A percentile compares a stretch with the other conserved stretches of the same genome.
phyloP scores from a whole-genome alignment of 2,113 vertebrate species.

The Larimichthys crocea region DNA sequence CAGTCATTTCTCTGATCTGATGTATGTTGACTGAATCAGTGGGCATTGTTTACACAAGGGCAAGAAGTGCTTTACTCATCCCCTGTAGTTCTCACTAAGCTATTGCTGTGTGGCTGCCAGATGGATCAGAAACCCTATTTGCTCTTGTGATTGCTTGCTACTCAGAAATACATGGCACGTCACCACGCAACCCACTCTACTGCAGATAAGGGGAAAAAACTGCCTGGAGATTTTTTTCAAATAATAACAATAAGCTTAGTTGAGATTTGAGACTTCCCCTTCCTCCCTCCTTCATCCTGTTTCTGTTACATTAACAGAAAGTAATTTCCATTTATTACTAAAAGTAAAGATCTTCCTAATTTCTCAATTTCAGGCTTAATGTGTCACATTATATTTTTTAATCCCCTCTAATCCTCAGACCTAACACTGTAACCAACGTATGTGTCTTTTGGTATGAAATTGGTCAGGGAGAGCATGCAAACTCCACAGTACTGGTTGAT shows the following conservation, averaged over 20 bases:
- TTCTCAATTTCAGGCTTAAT: background rate
- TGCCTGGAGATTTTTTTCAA: background rate
- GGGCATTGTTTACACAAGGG: slow-evolving; percentile 2
- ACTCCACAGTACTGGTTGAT: background rate
- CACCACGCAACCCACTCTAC: background rate
- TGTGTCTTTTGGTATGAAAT: slow-evolving; percentile 4
- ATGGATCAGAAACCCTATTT: slow-evolving; percentile 64
- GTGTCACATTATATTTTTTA: slow-evolving; percentile 3
- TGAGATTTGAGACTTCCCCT: slow-evolving; percentile 10
- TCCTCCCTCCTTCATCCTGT: background rate
- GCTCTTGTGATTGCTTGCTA: slow-evolving; percentile 31
- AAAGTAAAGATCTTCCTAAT: background rate
- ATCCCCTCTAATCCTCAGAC: background rate
- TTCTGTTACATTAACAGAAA: background rate
- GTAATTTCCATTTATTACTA: background rate
- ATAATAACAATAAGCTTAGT: background rate
- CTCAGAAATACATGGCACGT: slow-evolving; percentile 34
- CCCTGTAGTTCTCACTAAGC: slow-evolving; percentile 25
- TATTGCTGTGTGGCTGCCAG: slow-evolving; percentile 23
- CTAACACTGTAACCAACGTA: too few species aligned
- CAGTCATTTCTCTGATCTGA: slow-evolving; percentile 24
- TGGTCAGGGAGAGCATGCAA: background rate
- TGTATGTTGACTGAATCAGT: slow-evolving; percentile 24
- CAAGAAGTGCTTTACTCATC: slow-evolving; percentile 40
- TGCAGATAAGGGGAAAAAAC: background rate